Base-by-base conservation (phyloP, 2,888 invertebrate species). In the Gnatocerus cornutus region DNA sequence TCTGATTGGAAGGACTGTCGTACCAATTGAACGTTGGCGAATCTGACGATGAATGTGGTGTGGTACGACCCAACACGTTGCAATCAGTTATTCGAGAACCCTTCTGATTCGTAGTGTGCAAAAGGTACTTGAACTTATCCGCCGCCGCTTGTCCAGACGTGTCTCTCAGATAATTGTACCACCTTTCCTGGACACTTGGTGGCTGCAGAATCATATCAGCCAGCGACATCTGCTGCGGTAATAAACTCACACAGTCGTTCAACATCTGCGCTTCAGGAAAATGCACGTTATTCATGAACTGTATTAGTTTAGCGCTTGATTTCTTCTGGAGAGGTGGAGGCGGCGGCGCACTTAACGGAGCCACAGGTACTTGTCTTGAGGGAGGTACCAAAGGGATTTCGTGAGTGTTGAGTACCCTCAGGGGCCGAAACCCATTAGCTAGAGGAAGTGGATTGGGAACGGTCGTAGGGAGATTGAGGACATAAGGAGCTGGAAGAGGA, bases 231-330 rank as follows among this genome's bases (percentile, higher is more conserved):
- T 88, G 88, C 16, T 87, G 86, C 0, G 89, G 89, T 69, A 89
- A 79, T 48, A 89, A 80, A 69, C 85, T 84, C 16, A 84, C 74
- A 63, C 81, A 83, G 69, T 84, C 83, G 50, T 76, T 81, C 33
- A 82, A 68, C n/a, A 78, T 74, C n/a, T 74, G 69, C 27, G 78
- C 67, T 78, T 87, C 86, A 0, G 87, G 87, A 73, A 88, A 87
- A 80, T 89, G 89, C 3, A 89, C 88, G 77, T 89, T 89, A 73
- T 88, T 88, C 61, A 88, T 83, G 80, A 89, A 89, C 76, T 89
- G 89, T 70, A 89, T 87, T 64, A 85, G 80, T 62, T 87, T 87
- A 72, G 87, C 77, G 59, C 72, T 78, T 9, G 74, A 78, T 21
- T 61, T 71, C 61, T 69, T 62, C 27, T 39, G 16, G 8, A 72